Evolutionary conservation across 2,797 vertebrate genomes (phyloP).

Genomic region (Artibeus jamaicensis): DNA sequence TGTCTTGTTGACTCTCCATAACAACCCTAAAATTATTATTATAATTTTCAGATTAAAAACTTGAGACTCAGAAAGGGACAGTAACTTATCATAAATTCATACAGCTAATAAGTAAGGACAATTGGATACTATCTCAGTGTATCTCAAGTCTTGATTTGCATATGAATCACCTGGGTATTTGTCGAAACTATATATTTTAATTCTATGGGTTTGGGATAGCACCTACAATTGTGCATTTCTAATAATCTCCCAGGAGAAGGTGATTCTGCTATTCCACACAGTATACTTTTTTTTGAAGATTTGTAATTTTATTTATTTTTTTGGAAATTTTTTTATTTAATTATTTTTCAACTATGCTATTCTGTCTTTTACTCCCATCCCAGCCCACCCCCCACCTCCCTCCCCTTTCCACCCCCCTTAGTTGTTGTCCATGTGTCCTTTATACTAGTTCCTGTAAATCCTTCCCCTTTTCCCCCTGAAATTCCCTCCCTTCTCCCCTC

Average conservation of each 20-base stretch:
- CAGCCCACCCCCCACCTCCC: too few species aligned
- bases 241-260: not conserved
- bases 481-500: too few species aligned
- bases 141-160: not conserved
- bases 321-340: too few species aligned
- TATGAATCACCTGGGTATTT: not conserved
- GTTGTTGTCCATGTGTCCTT: too few species aligned
- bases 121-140: not conserved
- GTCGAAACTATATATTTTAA: not conserved
- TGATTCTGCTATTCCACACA: not conserved
- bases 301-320: too few species aligned
- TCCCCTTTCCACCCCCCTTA: too few species aligned
- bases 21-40: not conserved
- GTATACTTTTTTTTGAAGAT: too few species aligned
- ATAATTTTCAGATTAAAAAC: not conserved
- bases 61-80: not conserved
- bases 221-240: not conserved
- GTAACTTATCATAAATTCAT: not conserved
- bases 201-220: not conserved
- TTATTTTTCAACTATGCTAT: too few species aligned
- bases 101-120: not conserved
- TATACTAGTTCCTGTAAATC: too few species aligned
- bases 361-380: too few species aligned
- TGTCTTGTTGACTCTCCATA: not conserved
- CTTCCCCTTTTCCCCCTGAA: too few species aligned